These are phyloP conservation scores for Spea bombifrons DNA, from an alignment of 2,113 vertebrate species.

Conservation along the genomic window DNA sequence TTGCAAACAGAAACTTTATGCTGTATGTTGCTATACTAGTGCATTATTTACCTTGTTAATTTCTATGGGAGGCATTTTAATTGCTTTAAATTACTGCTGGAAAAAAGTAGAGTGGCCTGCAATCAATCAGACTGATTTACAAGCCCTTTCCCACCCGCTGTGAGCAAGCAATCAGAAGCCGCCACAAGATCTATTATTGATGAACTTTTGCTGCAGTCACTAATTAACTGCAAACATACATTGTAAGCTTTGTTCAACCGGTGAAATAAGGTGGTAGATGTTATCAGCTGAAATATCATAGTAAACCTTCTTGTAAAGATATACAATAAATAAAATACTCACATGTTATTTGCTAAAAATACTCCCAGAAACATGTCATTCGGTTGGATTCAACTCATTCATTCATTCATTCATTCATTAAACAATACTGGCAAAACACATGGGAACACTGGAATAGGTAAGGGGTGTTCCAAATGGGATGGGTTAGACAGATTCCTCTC, in stretches of 20 bases:
- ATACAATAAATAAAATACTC: constrained; percentile 37
- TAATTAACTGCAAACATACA: constrained; percentile 75
- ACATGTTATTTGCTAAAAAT: not conserved
- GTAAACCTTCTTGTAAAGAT: constrained; percentile 37
- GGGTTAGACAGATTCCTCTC: too few species aligned
- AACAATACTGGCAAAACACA: too few species aligned
- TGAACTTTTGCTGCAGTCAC: constrained; percentile 71
- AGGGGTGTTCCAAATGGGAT: too few species aligned
- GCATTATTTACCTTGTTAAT: constrained; percentile 61
- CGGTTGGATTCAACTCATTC: too few species aligned
- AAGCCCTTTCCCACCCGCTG: constrained; percentile 60
- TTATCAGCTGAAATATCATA: constrained; percentile 45
- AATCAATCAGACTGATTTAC: constrained; percentile 66
- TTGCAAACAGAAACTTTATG: not conserved
- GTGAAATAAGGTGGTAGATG: constrained; percentile 18
- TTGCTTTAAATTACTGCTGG: constrained; percentile 62
- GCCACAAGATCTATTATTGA: constrained; percentile 77
- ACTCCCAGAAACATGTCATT: too few species aligned
- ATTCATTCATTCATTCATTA: too few species aligned
- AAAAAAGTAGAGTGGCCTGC: constrained; percentile 60
- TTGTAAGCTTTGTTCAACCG: constrained; percentile 50
- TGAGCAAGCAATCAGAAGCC: constrained; percentile 71
- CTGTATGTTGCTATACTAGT: not conserved
- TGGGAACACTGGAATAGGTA: too few species aligned
- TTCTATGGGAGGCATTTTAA: constrained; percentile 57